Percentiles rank a stretch among this genome's conserved stretches.
phyloP scores from a whole-genome alignment of 1,140 invertebrate genomes.

The Dolichoris vasculosae region DNA sequence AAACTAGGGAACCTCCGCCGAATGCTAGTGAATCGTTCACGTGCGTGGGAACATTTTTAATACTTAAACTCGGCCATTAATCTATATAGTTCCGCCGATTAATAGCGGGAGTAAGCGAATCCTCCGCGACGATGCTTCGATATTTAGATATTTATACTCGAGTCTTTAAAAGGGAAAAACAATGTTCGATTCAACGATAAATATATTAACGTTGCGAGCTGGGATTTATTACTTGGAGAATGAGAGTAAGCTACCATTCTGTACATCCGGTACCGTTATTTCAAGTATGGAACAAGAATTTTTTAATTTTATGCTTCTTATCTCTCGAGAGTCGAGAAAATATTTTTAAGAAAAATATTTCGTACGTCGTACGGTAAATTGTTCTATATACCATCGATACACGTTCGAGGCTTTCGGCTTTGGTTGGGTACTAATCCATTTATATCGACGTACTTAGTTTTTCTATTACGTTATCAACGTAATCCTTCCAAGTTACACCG shows the following conservation, averaged over 20 bases:
- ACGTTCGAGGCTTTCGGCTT: no score
- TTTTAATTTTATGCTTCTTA: no score
- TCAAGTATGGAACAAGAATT: not conserved
- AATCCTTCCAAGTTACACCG: no score
- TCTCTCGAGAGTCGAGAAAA: no score
- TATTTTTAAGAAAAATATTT: no score
- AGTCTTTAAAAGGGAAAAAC: not conserved
- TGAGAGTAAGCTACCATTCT: no score
- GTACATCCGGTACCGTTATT: not conserved
- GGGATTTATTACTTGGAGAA: not conserved
- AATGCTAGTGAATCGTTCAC: not conserved
- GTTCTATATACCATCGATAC: no score
- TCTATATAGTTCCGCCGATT: not conserved
- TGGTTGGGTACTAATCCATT: no score
- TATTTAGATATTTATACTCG: not conserved
- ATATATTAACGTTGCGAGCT: not conserved
- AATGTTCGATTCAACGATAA: not conserved
- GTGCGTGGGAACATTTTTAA: slow-evolving; percentile 31
- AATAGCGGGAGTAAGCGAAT: not conserved
- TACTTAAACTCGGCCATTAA: slow-evolving; percentile 28
- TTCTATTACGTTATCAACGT: no score
- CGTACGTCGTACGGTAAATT: no score
- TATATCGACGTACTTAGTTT: no score
- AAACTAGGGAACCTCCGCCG: not conserved
- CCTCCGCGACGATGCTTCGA: not conserved